Conservation (phyloP, 2,888 invertebrate species). For the Melikaiella ostensackeni region DNA sequence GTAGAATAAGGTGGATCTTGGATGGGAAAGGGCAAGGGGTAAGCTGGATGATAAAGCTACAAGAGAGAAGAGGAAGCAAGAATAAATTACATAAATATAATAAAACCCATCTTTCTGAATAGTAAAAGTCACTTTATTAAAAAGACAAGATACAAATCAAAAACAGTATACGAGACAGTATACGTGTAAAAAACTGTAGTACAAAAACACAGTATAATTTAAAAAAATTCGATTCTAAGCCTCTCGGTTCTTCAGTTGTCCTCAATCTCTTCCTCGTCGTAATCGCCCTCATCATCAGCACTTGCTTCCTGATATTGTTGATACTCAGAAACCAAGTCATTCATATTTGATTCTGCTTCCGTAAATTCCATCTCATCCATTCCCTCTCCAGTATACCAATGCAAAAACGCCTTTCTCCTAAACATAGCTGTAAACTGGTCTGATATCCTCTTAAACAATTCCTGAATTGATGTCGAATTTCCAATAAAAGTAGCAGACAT, state of each 20-base stretch:
- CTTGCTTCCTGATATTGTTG: constrained; percentile 97
- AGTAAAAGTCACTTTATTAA: not conserved
- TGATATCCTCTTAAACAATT: constrained; percentile 92
- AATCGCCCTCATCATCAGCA: constrained; percentile 86
- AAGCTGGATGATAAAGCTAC: too few relatives aligned
- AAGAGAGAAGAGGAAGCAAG: too few relatives aligned
- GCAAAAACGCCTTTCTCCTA: constrained; percentile 96
- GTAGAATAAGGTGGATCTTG: too few relatives aligned
- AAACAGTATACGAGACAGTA: not conserved
- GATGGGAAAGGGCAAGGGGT: too few relatives aligned
- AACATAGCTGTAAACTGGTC: constrained; percentile 97
- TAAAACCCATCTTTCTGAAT: not conserved
- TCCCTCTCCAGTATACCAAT: constrained; percentile 98
- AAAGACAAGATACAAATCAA: not conserved
- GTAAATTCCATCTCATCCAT: constrained; percentile 99
- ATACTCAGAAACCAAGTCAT: constrained; percentile 93
- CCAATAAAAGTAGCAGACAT: constrained; percentile 95
- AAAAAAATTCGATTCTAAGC: not conserved
- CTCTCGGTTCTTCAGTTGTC: not conserved
- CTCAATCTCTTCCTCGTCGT: constrained; percentile 80
- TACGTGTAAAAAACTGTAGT: not conserved
- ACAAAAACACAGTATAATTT: not conserved
- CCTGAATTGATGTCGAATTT: constrained; percentile 92
- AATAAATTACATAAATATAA: too few relatives aligned
- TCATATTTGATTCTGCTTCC: constrained; percentile 98